Evolutionary conservation across 2,888 invertebrate species (phyloP).

Genomic region (Hydraecia micacea): DNA sequence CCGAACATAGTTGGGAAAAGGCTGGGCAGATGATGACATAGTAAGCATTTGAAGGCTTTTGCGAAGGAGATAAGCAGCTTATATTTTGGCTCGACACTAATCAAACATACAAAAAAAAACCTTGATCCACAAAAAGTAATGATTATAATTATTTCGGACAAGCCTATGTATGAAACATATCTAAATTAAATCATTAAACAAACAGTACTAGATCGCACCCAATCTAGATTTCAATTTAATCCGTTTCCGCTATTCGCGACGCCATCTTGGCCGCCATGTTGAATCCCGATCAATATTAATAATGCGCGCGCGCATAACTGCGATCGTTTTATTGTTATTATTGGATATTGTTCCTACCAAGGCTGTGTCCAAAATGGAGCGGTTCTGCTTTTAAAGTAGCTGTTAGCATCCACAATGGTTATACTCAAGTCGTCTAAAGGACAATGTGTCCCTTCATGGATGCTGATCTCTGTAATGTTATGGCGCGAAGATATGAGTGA

Average conservation of each 20-base stretch:
- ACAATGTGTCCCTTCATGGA: slow-evolving; percentile 69
- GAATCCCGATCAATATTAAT: slow-evolving; percentile 71
- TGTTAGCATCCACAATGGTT: slow-evolving; percentile 71
- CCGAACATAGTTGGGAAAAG: too few relatives aligned
- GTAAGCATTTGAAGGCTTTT: background rate
- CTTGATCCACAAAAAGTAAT: background rate
- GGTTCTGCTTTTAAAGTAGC: slow-evolving; percentile 78
- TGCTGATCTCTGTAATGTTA: slow-evolving; percentile 52
- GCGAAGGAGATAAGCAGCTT: slow-evolving; percentile 7
- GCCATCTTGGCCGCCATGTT: slow-evolving; percentile 73
- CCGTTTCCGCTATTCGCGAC: slow-evolving; percentile 68
- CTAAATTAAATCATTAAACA: slow-evolving; percentile 54
- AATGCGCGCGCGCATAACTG: slow-evolving; percentile 71
- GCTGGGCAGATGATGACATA: too few relatives aligned
- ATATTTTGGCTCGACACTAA: background rate
- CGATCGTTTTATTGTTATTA: slow-evolving; percentile 85
- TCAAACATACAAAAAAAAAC: background rate
- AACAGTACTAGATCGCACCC: slow-evolving; percentile 49
- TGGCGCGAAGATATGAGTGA: slow-evolving; percentile 51
- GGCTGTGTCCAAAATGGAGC: slow-evolving; percentile 83
- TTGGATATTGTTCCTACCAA: slow-evolving; percentile 87
- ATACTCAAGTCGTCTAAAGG: slow-evolving; percentile 69
- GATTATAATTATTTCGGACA: slow-evolving; percentile 8
- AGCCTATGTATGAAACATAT: slow-evolving; percentile 21
- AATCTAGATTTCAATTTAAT: slow-evolving; percentile 66